Evolutionary conservation across 2,888 invertebrate genomes (phyloP), one percentile per base, ranked within the genome.

Genomic region (Lamellibrachia satsuma): DNA sequence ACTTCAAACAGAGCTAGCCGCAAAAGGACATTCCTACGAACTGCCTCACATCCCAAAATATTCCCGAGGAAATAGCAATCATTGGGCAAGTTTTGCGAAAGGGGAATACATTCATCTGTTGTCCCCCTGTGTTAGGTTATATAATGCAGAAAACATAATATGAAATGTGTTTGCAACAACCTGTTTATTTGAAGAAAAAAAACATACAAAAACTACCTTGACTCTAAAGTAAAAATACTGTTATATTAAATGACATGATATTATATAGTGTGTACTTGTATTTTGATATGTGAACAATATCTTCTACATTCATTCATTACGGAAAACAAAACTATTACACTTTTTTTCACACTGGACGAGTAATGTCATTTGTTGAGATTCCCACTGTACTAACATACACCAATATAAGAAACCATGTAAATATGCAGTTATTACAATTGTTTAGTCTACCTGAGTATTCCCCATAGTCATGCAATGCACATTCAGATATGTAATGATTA

Each of bases 121-220:
- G 15, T 75, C 15, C 3, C 15, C 22, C 75, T 15, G 6, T 15
- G 22, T 60, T 9, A 75, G 75, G 22, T 75, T n/a, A 75, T 75
- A 75, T 22, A 75, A 75, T 75, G 75, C 75, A 75, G 75, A 75
- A 15, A 75, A 75, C 39, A 1, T 15, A 75, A 75, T 22, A 15
- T 4, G n/a, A 75, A 22, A 55, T 55, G 55, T 75, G 2, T 75
- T 75, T 75, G 22, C 15, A 11, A 75, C 15, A 75, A 75, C 15
- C 75, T 22, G 75, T 75, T 75, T 75, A 75, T 75, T 75, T 75
- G 75, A n/a, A 75, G n/a, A 75, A 75, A 75, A 75, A 75, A 75
- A 75, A 75, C 8, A 57, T 15, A 22, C 75, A 75, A 3, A 75
- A 75, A 75, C 6, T 6, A 75, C n/a, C 75, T 4, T 75, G 75